These are phyloP conservation scores for Argentina silus DNA, from an alignment of 2,797 vertebrate species.

Conservation along the genomic window DNA sequence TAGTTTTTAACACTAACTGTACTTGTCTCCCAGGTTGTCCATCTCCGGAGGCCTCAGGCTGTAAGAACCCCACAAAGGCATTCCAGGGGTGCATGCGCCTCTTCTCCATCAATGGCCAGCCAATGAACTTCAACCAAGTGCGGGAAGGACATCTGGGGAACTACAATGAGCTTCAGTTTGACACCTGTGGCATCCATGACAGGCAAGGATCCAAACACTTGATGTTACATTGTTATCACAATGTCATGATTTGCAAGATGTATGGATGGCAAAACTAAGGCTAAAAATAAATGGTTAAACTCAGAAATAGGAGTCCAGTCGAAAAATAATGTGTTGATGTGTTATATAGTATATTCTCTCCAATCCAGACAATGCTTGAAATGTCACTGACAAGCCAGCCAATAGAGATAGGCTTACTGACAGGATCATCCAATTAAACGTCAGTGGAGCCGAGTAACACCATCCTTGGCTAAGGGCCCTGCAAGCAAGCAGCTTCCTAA, in stretches of 20 bases:
- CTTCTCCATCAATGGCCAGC: constrained; percentile 93
- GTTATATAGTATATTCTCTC: constrained; percentile 45
- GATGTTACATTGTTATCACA: not conserved
- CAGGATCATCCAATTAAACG: constrained; percentile 72
- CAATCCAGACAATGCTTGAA: constrained; percentile 35
- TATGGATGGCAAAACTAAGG: no score
- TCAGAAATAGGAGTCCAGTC: no score
- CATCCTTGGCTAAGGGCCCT: constrained; percentile 59
- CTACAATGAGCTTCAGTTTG: constrained; percentile 91
- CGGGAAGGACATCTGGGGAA: constrained; percentile 92
- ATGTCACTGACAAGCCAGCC: constrained; percentile 66
- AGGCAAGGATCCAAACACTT: constrained; percentile 78
- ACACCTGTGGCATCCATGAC: constrained; percentile 96
- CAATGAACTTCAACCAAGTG: constrained; percentile 87
- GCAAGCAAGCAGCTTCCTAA: constrained; percentile 68
- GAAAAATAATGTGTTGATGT: constrained; percentile 53
- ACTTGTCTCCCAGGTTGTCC: constrained; percentile 84
- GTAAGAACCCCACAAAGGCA: constrained; percentile 82
- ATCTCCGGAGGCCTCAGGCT: constrained; percentile 77
- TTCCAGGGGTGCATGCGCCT: constrained; percentile 98
- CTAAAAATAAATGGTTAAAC: no score
- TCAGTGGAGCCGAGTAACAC: constrained; percentile 49
- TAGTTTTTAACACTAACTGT: not conserved
- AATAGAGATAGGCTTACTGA: constrained; percentile 61
- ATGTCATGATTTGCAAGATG: not conserved